Evolutionary conservation across 2,888 invertebrate species (phyloP), one percentile per base, ranked within the genome.

Genomic region (Tribolium freemani): DNA sequence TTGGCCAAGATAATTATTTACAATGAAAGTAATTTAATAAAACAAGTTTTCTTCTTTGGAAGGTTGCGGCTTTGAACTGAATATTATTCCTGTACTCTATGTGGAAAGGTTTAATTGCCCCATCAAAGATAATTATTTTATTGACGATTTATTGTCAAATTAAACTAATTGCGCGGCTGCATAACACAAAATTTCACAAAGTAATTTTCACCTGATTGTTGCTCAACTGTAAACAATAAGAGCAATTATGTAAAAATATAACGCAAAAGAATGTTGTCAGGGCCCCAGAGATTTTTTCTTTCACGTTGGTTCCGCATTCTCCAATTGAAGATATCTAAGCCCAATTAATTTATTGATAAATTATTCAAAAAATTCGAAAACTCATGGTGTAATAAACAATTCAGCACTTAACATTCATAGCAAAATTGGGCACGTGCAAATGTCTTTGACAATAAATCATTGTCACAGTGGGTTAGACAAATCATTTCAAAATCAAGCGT

Each of bases 401-500:
- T 2, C 1, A 2, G 16, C 16, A 16, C 16, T n/a, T n/a, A n/a
- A n/a, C n/a, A n/a, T n/a, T n/a, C n/a, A n/a, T n/a, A n/a, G n/a
- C n/a, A 51, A 61, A 64, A 50, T 64, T 61, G 50, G 61, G 31
- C 64, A 64, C 46, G n/a, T n/a, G n/a, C n/a, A n/a, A 46, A 46
- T 3, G 11, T 44, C 53, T n/a, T n/a, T n/a, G 30, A 54, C 50
- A 50, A 67, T 70, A 57, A 71, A 71, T 71, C 61, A 63, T 48
- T 64, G 51, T 20, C 66, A 60, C 67, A 67, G 72, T 73, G 75
- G 73, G 73, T 71, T 75, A 69, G 50, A 69, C 10, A 51, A 60
- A 67, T 57, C 45, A 70, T 76, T 74, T 74, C 76, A 72, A 72
- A 76, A 73, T 66, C 69, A 46, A 68, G 51, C 51, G 51, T 71